Percentiles rank a stretch among this genome's conserved stretches.
Evolutionary conservation across 2,888 invertebrate genomes (phyloP).

Genomic region (Oasisia sp.): DNA sequence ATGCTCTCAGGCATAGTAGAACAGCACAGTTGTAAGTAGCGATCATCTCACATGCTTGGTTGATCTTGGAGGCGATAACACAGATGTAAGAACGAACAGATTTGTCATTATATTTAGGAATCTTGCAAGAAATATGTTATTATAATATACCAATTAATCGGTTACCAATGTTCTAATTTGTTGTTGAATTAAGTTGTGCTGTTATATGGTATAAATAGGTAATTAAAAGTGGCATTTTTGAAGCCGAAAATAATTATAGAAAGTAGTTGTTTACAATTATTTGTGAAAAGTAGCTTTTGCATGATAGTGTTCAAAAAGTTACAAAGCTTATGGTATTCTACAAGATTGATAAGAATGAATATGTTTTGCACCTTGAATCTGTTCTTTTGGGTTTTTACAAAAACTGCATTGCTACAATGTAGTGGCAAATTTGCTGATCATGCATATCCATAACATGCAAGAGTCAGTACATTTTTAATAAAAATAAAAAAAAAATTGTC

Average conservation of each 20-base stretch:
- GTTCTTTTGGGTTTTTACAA: too few relatives aligned
- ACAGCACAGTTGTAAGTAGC: not conserved
- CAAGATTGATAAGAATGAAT: too few relatives aligned
- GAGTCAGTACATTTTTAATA: too few relatives aligned
- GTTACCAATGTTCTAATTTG: not conserved
- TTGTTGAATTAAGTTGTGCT: conserved; percentile 17
- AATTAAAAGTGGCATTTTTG: conserved; percentile 17
- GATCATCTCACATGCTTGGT: not conserved
- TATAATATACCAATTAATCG: not conserved
- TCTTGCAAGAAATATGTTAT: not conserved
- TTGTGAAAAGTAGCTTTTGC: not conserved
- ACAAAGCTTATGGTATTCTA: not conserved
- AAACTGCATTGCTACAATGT: too few relatives aligned
- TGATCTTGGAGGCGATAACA: not conserved
- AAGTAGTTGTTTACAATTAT: not conserved
- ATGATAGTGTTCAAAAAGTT: not conserved
- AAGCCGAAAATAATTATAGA: not conserved
- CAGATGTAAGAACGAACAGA: not conserved
- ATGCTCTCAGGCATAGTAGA: not conserved
- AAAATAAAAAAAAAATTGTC: too few relatives aligned
- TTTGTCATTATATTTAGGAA: conserved; percentile 10
- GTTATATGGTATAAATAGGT: conserved; percentile 13
- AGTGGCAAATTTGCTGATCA: too few relatives aligned
- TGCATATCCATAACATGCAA: too few relatives aligned
- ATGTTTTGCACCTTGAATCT: too few relatives aligned